These are phyloP conservation scores for Sussaba pulchella DNA, from an alignment of 2,888 invertebrate species.

Conservation along the genomic window DNA sequence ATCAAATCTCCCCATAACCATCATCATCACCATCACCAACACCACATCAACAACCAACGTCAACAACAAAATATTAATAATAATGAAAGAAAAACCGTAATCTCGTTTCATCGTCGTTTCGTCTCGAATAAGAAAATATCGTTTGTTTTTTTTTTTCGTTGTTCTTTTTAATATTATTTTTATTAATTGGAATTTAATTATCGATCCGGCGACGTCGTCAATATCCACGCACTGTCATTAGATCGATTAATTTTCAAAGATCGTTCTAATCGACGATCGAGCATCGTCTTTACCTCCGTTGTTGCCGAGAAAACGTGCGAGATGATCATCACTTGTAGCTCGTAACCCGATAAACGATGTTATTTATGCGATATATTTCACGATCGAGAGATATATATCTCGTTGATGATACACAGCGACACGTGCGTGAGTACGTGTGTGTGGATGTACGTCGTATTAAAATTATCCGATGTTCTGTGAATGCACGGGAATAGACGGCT, in stretches of 20 bases:
- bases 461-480: constrained; percentile 31
- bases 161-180: no score
- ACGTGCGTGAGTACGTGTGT: neutral
- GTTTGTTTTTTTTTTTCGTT: no score
- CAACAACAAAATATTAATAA: neutral
- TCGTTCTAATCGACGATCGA: constrained; percentile 62
- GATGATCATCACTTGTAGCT: constrained; percentile 13
- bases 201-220: constrained; percentile 45
- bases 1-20: constrained; percentile 1
- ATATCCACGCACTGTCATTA: constrained; percentile 71
- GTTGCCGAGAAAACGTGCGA: neutral
- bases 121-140: neutral
- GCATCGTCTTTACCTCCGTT: constrained; percentile 18
- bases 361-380: constrained; percentile 35
- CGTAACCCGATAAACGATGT: constrained; percentile 50
- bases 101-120: no score
- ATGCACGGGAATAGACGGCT: neutral
- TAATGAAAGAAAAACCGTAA: neutral
- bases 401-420: neutral
- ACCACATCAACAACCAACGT: neutral
- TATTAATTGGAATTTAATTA: constrained; percentile 51
- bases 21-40: neutral
- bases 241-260: constrained; percentile 70
- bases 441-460: no score
- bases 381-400: constrained; percentile 37